phyloP scores from a whole-genome alignment of 2,888 invertebrate genomes.

The Drosophila mimetica region DNA sequence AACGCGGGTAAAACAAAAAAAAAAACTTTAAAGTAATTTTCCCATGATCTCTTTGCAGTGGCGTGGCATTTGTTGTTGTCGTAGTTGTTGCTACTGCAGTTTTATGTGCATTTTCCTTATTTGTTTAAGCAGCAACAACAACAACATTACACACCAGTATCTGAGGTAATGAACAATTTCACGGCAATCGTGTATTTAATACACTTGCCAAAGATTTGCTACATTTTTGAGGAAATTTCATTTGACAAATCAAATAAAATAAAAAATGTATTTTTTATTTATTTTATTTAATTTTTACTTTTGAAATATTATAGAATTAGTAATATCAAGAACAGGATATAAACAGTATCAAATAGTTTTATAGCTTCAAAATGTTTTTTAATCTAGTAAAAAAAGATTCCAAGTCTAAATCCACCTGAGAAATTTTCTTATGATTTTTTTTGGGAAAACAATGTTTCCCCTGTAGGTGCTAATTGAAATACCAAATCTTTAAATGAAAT shows the following conservation, averaged over 20 bases:
- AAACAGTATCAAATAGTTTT: too few species aligned
- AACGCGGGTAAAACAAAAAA: slow-evolving; percentile 29
- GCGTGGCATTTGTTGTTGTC: slow-evolving; percentile 57
- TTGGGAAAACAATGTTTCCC: background rate
- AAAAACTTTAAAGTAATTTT: slow-evolving; percentile 60
- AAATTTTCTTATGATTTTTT: too few species aligned
- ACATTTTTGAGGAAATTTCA: background rate
- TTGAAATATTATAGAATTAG: too few species aligned
- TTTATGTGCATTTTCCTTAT: slow-evolving; percentile 75
- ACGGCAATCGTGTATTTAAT: slow-evolving; percentile 38
- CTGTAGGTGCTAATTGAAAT: too few species aligned
- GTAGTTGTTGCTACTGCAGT: slow-evolving; percentile 34
- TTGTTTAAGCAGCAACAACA: slow-evolving; percentile 63
- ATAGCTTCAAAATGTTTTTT: too few species aligned
- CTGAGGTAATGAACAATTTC: slow-evolving; percentile 38
- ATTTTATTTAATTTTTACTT: too few species aligned
- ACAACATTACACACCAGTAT: slow-evolving; percentile 13
- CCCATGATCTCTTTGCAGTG: slow-evolving; percentile 68
- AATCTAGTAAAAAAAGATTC: too few species aligned
- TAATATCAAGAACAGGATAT: too few species aligned
- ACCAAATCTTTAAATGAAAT: background rate
- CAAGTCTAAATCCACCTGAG: too few species aligned
- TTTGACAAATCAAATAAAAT: background rate
- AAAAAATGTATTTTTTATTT: too few species aligned
- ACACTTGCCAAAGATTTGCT: slow-evolving; percentile 11